Conservation (phyloP, 1,140 invertebrate species). For the Caenorhabditis briggsae region DNA sequence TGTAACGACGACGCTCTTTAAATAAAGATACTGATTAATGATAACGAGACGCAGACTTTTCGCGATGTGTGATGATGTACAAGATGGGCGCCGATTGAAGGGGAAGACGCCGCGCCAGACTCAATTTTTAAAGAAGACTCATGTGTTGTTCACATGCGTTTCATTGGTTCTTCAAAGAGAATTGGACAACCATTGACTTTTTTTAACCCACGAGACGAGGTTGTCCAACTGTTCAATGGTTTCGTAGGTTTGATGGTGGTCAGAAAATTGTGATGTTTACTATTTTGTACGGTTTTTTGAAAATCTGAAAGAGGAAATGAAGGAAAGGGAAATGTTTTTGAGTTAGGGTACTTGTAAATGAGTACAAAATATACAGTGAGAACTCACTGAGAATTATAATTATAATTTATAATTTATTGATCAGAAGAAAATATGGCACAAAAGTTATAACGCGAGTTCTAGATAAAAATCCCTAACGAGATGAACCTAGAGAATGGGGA, state of each 20-base stretch:
- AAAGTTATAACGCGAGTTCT: no score
- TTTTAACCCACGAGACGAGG: background rate
- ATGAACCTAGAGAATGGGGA: no score
- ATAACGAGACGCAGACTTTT: slow-evolving; percentile 31
- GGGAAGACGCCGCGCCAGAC: slow-evolving; percentile 36
- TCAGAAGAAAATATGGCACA: no score
- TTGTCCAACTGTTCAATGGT: slow-evolving; percentile 4
- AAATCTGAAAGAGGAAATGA: background rate
- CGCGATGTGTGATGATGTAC: slow-evolving; percentile 31
- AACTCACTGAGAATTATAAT: no score
- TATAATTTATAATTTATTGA: no score
- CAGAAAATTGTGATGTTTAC: slow-evolving; percentile 44
- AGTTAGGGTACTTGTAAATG: background rate
- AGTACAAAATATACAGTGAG: background rate
- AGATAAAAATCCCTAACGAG: no score
- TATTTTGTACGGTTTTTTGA: background rate
- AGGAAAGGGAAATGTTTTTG: background rate
- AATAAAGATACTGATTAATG: slow-evolving; percentile 8
- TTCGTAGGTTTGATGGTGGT: slow-evolving; percentile 33
- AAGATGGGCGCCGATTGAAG: background rate
- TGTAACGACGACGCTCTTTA: slow-evolving; percentile 34
- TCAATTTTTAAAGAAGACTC: slow-evolving; percentile 38
- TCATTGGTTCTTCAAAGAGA: background rate
- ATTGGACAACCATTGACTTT: slow-evolving; percentile 1
- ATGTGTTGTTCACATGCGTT: slow-evolving; percentile 21